Evolutionary conservation across 2,888 invertebrate species (phyloP), one percentile per base, ranked within the genome.

Genomic region (Siphlonurus alternatus): DNA sequence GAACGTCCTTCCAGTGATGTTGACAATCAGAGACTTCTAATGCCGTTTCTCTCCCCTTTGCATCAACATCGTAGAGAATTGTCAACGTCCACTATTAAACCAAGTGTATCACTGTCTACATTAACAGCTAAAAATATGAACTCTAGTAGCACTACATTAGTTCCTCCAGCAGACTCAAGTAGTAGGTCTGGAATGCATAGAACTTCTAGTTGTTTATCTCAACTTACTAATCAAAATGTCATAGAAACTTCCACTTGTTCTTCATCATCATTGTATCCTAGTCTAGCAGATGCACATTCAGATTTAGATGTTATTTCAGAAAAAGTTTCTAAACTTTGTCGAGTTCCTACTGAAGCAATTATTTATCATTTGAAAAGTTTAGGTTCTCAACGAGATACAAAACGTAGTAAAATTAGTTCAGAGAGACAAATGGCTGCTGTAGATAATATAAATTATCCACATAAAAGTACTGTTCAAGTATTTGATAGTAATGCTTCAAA

Each of bases 271-370:
- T 56, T 56, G n/a, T 56, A 56, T 22, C 56, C 56, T 20, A 56
- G 56, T 22, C 56, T 56, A 5, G 38, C 38, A 5, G 38, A 24
- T 10, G 25, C 24, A 3, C 7, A 51, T 53, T 53, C 63, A 7
- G 25, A 61, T n/a, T 53, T 63, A 25, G 67, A 65, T 18, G 65
- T 67, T 10, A 68, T 70, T 20, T 65, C 66, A n/a, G 66, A 69
- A 51, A 70, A 70, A 67, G 70, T 71, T 2, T 69, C 65, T 38
- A 69, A 67, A 53, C 64, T 72, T 25, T 70, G 69, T 65, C 66
- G 71, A 60, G 70, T 72, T 19, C 71, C 72, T 20, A 67, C 67
- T 19, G 69, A 68, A 63, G 67, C 70, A 2, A 65, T 70, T 24
- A 65, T 69, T 23, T 69, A 67, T 66, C 69, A 70, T 56, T 61